These are phyloP conservation scores for Colletes gigas DNA, from an alignment of 1,140 invertebrate species.

Conservation along the genomic window DNA sequence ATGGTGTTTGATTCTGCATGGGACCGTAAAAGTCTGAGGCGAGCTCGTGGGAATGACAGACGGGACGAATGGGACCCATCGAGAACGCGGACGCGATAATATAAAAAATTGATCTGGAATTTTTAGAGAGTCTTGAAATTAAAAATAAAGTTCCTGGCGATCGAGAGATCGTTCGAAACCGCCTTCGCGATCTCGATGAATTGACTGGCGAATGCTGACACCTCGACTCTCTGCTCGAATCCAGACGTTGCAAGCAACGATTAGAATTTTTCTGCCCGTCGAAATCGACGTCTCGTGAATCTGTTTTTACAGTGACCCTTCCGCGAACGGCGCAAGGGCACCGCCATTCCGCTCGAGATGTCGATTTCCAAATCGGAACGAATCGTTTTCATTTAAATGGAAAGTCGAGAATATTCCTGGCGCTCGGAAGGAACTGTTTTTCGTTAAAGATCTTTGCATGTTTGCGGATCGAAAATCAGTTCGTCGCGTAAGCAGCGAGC, in stretches of 20 bases:
- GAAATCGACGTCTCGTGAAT: neutral
- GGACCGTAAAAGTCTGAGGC: slow-evolving; percentile 1
- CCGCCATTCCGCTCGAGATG: neutral
- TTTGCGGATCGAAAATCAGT: too few relatives aligned
- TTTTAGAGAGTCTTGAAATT: neutral
- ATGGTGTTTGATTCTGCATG: slow-evolving; percentile 37
- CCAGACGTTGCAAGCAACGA: neutral
- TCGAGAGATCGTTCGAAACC: too few relatives aligned
- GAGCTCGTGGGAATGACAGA: slow-evolving; percentile 12
- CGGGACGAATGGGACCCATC: neutral
- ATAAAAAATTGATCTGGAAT: neutral
- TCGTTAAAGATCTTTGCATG: too few relatives aligned
- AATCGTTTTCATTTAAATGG: neutral
- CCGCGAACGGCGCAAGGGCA: neutral
- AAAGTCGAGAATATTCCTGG: too few relatives aligned
- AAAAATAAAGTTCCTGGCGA: too few relatives aligned
- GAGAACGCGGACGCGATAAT: slow-evolving; percentile 5
- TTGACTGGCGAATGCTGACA: slow-evolving; percentile 21
- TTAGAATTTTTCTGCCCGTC: neutral
- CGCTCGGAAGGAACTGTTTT: too few relatives aligned
- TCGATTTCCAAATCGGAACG: neutral
- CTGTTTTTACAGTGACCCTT: neutral
- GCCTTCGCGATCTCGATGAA: slow-evolving; percentile 5
- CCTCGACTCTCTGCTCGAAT: slow-evolving; percentile 22
- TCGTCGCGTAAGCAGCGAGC: neutral